phyloP scores from a whole-genome alignment of 2,797 vertebrate species.

The Triplophysa bombifrons region DNA sequence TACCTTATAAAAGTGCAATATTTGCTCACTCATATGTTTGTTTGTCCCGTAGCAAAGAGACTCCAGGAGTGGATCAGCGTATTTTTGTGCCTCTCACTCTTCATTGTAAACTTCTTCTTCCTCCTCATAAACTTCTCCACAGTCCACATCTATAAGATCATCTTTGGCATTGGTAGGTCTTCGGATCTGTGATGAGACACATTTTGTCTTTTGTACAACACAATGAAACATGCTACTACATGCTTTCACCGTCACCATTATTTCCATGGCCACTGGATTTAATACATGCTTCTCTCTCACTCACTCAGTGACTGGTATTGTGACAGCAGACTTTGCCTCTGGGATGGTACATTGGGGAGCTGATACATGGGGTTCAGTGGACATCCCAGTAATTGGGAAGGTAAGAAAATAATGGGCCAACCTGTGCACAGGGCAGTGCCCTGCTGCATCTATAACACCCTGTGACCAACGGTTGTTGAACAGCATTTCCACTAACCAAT shows the following conservation, averaged over 20 bases:
- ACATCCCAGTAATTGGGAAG: constrained; percentile 85
- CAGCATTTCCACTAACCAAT: neutral
- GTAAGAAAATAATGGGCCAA: constrained; percentile 62
- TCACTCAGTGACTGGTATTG: constrained; percentile 79
- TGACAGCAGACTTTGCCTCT: constrained; percentile 84
- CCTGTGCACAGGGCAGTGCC: constrained; percentile 8
- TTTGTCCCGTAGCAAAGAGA: constrained; percentile 64
- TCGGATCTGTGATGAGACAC: neutral
- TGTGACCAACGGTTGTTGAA: neutral
- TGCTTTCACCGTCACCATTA: neutral
- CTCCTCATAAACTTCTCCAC: constrained; percentile 74
- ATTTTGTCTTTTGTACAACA: neutral
- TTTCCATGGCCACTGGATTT: neutral
- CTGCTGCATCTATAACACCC: neutral
- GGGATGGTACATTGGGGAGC: constrained; percentile 82
- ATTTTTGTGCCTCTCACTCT: constrained; percentile 72
- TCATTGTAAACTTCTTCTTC: constrained; percentile 71
- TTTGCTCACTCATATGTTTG: constrained; percentile 12
- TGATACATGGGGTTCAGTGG: constrained; percentile 86
- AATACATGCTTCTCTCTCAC: neutral
- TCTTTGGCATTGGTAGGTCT: constrained; percentile 67
- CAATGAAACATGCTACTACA: neutral
- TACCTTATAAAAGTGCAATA: neutral
- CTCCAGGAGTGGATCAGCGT: constrained; percentile 75
- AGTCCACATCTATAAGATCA: constrained; percentile 72